A percentile compares a stretch with the other conserved stretches of the same genome.
These are phyloP conservation scores for Seira ritae DNA, from an alignment of 2,888 invertebrate species.

Conservation along the genomic window DNA sequence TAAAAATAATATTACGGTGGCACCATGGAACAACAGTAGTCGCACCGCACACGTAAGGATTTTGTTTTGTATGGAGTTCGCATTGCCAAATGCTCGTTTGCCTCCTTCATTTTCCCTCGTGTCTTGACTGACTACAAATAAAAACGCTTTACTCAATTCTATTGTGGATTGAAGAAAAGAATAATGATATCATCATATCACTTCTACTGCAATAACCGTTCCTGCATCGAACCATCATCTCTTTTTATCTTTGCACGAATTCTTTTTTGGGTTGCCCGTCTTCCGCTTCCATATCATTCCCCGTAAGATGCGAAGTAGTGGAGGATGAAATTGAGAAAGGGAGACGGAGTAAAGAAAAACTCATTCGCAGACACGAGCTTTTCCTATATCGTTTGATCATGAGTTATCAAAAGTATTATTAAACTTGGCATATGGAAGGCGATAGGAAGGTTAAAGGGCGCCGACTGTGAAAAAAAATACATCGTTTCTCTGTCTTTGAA, in stretches of 20 bases:
- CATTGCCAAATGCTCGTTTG: too few relatives aligned
- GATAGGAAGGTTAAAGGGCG: too few relatives aligned
- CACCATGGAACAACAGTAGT: too few relatives aligned
- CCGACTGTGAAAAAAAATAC: too few relatives aligned
- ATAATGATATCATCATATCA: slow-evolving; percentile 11
- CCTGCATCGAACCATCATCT: neutral
- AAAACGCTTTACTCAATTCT: neutral
- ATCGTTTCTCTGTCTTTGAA: too few relatives aligned
- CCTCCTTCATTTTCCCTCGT: neutral
- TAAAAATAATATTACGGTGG: too few relatives aligned
- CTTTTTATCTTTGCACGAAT: neutral
- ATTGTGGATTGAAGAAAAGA: slow-evolving; percentile 4
- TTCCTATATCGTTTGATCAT: slow-evolving; percentile 11
- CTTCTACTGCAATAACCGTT: neutral
- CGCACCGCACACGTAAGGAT: too few relatives aligned
- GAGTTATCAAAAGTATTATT: slow-evolving; percentile 38
- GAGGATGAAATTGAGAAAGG: slow-evolving; percentile 44
- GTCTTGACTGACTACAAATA: slow-evolving; percentile 13
- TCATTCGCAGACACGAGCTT: neutral
- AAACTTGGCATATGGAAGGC: slow-evolving; percentile 32
- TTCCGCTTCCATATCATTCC: neutral
- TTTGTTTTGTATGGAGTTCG: too few relatives aligned
- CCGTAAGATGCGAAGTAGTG: slow-evolving; percentile 25
- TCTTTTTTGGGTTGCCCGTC: neutral
- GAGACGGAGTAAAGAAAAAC: neutral